phyloP scores from a whole-genome alignment of 2,113 vertebrate species.

The Apteryx owenii region DNA sequence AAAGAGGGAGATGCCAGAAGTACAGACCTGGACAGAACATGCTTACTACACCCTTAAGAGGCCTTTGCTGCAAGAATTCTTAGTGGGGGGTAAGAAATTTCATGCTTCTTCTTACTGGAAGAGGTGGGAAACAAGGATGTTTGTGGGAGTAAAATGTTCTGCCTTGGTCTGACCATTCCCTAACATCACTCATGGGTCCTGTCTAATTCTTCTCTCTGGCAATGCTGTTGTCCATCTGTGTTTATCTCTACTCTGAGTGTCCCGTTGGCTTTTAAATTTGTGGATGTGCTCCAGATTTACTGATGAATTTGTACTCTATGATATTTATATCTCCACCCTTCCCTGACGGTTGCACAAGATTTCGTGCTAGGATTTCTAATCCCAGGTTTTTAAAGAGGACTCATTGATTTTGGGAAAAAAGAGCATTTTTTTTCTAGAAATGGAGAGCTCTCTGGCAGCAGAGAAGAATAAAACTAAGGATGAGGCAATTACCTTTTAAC shows the following conservation, averaged over 20 bases:
- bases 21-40: background rate
- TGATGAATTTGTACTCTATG: slow-evolving; percentile 39
- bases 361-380: slow-evolving; percentile 23
- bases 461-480: background rate
- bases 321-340: slow-evolving; percentile 64
- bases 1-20: background rate
- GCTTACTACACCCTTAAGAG: background rate
- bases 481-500: background rate
- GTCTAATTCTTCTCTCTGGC: slow-evolving; percentile 50
- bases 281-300: slow-evolving; percentile 49
- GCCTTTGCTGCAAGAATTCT: slow-evolving; percentile 29
- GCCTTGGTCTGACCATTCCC: slow-evolving; percentile 2
- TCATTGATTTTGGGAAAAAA: background rate
- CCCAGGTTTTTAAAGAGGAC: background rate
- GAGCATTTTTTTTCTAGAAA: background rate
- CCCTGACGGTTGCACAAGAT: slow-evolving; percentile 26
- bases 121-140: background rate
- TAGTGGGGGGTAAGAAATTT: slow-evolving; percentile 46
- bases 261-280: slow-evolving; percentile 7
- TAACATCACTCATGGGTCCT: slow-evolving; percentile 8
- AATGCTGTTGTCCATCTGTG: slow-evolving; percentile 57
- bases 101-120: slow-evolving; percentile 24
- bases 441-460: background rate
- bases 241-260: slow-evolving; percentile 59
- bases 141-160: slow-evolving; percentile 25